Base-by-base conservation (phyloP, 2,113 vertebrate genomes). In the Myotis brandtii region DNA sequence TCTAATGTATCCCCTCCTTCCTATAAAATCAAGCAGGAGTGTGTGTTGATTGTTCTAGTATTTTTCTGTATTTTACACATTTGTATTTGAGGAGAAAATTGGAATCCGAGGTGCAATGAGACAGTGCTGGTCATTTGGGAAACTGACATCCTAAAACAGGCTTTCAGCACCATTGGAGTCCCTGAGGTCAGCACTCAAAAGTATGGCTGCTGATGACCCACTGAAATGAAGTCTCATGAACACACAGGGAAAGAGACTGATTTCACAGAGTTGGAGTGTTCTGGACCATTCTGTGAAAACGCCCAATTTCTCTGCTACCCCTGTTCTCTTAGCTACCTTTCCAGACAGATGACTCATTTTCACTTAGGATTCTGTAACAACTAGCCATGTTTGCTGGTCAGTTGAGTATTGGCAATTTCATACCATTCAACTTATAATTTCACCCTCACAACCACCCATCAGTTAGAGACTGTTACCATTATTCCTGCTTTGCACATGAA, bases 371-470 rank as follows among this genome's bases (percentile, higher is more conserved):
- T 62, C 66, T 87, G 3, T 62, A 43, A 56, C 52, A 82, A 46
- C 56, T 64, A 85, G 66, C 21, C 66, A 48, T 66, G 80, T 85
- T 87, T 95, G 67, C 66, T 89, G 40, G 66, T 50, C 46, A 86
- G n/a, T 75, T 66, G 54, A 66, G 50, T 80, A 64, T 56, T 88
- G 23, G 46, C 32, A 21, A 14, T 79, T 59, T 85, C 34, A 23
- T 84, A 40, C 34, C 11, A 18, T 88, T 85, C 10, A 83, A 20
- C 66, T 62, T 92, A 20, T 91, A 72, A 30, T 90, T 88, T 73
- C 54, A 85, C 48, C 46, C 40, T 86, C 59, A 56, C 23, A 95
- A 40, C 48, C 34, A 56, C 30, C 62, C 12, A 80, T 43, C 54
- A 76, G 0, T 16, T 62, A 91, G 46, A 37, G 64, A 69, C 5